A percentile compares a stretch with the other conserved stretches of the same genome.
Evolutionary conservation across 2,888 invertebrate genomes (phyloP).

Genomic region (Anthrax anthrax): DNA sequence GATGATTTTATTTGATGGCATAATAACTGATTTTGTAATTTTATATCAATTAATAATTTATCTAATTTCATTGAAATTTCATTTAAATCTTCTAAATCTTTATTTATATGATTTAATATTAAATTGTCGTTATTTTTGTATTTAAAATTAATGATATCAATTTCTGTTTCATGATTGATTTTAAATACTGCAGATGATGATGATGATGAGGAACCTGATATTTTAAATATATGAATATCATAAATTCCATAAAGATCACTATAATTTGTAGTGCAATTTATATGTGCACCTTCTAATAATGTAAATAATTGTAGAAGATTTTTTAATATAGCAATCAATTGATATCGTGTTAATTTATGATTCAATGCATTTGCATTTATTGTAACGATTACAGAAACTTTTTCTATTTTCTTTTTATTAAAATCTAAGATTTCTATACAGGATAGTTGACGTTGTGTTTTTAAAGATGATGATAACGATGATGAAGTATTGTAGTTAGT

Average conservation of each 20-base stretch:
- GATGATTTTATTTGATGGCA: slow-evolving; percentile 22
- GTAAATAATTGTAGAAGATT: background rate
- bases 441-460: background rate
- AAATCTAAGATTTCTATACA: background rate
- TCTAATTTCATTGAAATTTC: slow-evolving; percentile 18
- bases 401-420: background rate
- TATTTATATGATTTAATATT: slow-evolving; percentile 9
- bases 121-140: slow-evolving; percentile 9
- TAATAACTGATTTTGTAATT: slow-evolving; percentile 21
- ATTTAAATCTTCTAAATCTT: slow-evolving; percentile 18
- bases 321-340: background rate
- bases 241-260: background rate
- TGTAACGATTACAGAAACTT: slow-evolving; percentile 9
- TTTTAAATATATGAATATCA: background rate
- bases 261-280: background rate
- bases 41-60: slow-evolving; percentile 16
- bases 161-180: slow-evolving; percentile 12
- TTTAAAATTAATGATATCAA: slow-evolving; percentile 19
- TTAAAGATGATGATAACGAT: background rate
- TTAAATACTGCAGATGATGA: slow-evolving; percentile 12
- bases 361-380: slow-evolving; percentile 9
- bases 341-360: background rate
- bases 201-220: background rate
- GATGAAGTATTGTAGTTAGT: background rate
- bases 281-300: background rate